A percentile compares a stretch with the other conserved stretches of the same genome.
These are phyloP conservation scores for Phalacrocorax carbo DNA, from an alignment of 2,113 vertebrate species.

Conservation along the genomic window DNA sequence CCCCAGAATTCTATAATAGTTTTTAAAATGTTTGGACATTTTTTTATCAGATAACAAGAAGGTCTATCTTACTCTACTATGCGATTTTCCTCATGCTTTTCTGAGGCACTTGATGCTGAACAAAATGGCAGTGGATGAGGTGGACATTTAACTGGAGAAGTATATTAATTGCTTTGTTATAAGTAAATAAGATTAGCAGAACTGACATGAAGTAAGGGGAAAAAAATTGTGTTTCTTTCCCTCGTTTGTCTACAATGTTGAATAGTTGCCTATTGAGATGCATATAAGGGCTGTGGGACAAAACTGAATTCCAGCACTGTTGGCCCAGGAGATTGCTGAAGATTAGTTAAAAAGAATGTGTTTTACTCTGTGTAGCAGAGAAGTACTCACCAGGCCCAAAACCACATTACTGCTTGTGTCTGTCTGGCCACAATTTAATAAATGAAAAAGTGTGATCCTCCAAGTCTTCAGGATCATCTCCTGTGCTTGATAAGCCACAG, in stretches of 20 bases:
- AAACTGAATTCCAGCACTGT: background rate
- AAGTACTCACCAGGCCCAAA: background rate
- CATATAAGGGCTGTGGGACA: background rate
- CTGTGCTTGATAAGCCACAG: background rate
- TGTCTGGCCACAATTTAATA: background rate
- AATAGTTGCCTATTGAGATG: background rate
- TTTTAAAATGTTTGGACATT: background rate
- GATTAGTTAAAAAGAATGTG: background rate
- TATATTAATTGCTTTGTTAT: background rate
- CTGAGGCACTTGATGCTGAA: background rate
- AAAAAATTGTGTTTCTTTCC: background rate
- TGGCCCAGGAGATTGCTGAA: background rate
- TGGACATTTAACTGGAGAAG: background rate
- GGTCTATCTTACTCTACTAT: background rate
- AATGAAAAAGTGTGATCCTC: background rate
- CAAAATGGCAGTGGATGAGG: background rate
- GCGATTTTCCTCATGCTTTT: background rate
- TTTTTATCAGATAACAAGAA: background rate
- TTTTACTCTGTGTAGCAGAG: background rate
- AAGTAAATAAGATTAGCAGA: background rate
- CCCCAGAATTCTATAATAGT: background rate
- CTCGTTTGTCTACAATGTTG: background rate
- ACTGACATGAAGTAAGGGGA: background rate
- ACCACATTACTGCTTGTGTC: background rate
- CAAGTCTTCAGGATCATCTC: background rate